These are phyloP conservation scores for Sminthurinus aureus DNA, from an alignment of 2,888 invertebrate genomes.

Conservation along the genomic window DNA sequence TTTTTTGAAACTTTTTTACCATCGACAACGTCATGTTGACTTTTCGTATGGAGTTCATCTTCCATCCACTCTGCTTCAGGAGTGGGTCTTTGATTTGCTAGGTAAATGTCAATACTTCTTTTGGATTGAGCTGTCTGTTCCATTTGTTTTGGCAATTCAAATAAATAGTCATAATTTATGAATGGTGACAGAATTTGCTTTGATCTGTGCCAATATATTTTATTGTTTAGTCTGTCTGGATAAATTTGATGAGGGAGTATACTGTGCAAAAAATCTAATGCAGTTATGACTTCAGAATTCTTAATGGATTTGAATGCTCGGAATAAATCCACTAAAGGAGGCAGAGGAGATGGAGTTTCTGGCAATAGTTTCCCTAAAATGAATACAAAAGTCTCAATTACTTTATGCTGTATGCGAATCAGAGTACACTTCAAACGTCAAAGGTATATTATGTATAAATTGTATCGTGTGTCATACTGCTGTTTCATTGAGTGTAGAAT, in stretches of 20 bases:
- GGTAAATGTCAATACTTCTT: neutral
- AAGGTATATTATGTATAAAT: neutral
- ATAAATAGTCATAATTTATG: conserved; percentile 34
- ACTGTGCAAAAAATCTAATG: conserved; percentile 44
- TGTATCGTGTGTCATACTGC: neutral
- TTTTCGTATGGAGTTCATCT: neutral
- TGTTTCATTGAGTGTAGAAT: neutral
- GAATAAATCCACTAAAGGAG: conserved; percentile 50
- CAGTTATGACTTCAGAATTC: conserved; percentile 46
- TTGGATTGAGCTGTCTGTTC: neutral
- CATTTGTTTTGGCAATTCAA: conserved; percentile 27
- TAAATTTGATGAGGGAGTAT: conserved; percentile 43
- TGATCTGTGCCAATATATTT: conserved; percentile 48
- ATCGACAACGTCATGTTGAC: neutral
- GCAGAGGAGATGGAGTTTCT: conserved; percentile 49
- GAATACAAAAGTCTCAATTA: neutral
- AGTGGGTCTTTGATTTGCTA: neutral
- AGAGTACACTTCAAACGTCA: too few relatives aligned
- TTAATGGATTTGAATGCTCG: conserved; percentile 48
- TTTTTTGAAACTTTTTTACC: neutral
- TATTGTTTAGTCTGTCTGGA: conserved; percentile 3
- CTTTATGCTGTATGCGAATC: too few relatives aligned
- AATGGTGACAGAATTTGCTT: conserved; percentile 42
- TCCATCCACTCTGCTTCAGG: neutral
- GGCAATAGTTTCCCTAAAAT: conserved; percentile 50